Base-by-base conservation (phyloP, 1,140 invertebrate species). In the Phymorhynchus buccinoides region DNA sequence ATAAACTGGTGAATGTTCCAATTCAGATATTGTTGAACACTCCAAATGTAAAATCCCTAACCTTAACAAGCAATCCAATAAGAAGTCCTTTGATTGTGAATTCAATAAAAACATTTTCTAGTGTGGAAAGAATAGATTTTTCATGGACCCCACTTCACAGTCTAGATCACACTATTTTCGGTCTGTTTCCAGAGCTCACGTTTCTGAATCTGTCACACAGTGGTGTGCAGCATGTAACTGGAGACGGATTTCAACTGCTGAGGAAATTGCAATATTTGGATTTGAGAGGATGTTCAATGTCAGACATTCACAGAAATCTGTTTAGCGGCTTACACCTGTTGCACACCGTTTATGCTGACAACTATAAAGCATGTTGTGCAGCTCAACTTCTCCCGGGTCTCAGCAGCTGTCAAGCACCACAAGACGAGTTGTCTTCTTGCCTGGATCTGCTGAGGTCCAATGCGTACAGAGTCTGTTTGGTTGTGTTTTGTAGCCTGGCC, bases 351-450 rank as follows among this genome's bases (percentile, higher is more conserved):
- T 35, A 80, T 18, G 83, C 86, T 0, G 86, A 88, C 30, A 80
- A 80, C 7, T 88, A 68, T 56, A 82, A 56, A 30, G 37, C 88
- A 22, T 89, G 88, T 82, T 89, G 88, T 84, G 41, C 71, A 18
- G 78, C 77, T 12, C 56, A 83, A 30, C 62, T 52, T 1, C 80
- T 78, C 12, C 48, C 48, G 22, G 48, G 22, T n/a, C 62, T 80
- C 16, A 80, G 87, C 39, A 85, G 86, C 18, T 89, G 88, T 80
- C 52, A 73, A 16, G 84, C 87, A 0, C 85, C 84, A n/a, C 6
- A 18, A 48, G 62, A 66, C n/a, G 62, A 66, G 62, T 7, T 66
- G n/a, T 66, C 62, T 22, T 66, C 62, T 66, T 66, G 62, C 62
- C 62, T 27, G n/a, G 62, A 66, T 66, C 62, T 66, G 7, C 62